Evolutionary conservation across 2,888 invertebrate genomes (phyloP), one percentile per base, ranked within the genome.

Genomic region (Drosophila kuntzei): DNA sequence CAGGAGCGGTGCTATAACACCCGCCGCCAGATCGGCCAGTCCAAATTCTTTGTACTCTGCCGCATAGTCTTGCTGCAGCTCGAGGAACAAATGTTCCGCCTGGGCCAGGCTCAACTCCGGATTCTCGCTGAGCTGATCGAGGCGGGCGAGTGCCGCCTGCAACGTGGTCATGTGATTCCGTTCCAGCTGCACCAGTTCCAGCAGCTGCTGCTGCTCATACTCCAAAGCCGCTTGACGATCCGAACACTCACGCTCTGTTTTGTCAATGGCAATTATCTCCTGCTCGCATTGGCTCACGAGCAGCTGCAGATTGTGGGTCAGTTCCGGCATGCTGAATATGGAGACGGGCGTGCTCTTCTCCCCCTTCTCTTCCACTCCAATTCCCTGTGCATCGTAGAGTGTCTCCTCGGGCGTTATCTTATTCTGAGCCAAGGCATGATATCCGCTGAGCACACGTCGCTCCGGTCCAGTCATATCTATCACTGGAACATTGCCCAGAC

Each of bases 381-480:
- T 43, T 0, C 94, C 93, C 67, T 95, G 94, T 83, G 94, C 94
- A 78, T 95, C 95, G 89, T 92, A 95, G 41, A 95, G 93, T 89
- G 95, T 94, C 80, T 93, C 93, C 12, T 85, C 85, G 4, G 93
- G 93, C 0, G 93, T 90, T 0, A 93, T 90, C 76, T 93, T 93
- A 2, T 94, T 93, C 25, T 97, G 96, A 0, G 96, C 95, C 39
- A 98, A 94, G 0, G 98, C 98, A 92, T 98, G 98, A 92, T 98
- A 98, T 0, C 98, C 98, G 90, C 96, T 97, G 2, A 98, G 94
- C 36, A 99, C 96, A 59, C 98, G 94, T 91, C 97, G 96, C 92
- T 99, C 98, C 0, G 97, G 97, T 0, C 99, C 99, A 7, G 99
- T 99, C 98, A 99, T 98, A 92, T 99, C 99, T 74, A 99, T 99